Evolutionary conservation across 92 coral and sea anemone genomes (phyloP).

Genomic region (Heteractis magnifica): DNA sequence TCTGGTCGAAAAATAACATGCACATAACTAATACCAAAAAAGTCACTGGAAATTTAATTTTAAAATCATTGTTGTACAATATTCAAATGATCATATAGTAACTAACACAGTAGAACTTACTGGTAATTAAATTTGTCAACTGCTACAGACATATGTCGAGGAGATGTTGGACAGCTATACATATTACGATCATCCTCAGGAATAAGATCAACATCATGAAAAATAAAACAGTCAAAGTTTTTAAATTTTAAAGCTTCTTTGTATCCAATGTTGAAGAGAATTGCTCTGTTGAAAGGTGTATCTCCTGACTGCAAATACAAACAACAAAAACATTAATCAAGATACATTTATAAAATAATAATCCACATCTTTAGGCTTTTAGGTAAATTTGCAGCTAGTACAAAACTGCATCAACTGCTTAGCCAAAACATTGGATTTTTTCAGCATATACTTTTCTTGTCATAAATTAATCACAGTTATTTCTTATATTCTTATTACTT

Average conservation of each 20-base stretch:
- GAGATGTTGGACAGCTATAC: conserved; percentile 87
- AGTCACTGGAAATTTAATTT: not conserved
- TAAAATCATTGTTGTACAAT: too few species aligned
- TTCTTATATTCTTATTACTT: too few species aligned
- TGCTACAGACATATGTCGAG: conserved; percentile 91
- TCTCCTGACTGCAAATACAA: conserved; percentile 63
- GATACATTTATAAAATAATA: too few species aligned
- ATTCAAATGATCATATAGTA: not conserved
- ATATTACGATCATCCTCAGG: conserved; percentile 92
- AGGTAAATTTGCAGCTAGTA: too few species aligned
- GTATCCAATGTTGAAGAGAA: conserved; percentile 92
- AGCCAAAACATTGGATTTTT: too few species aligned
- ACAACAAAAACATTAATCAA: not conserved
- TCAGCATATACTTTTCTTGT: too few species aligned
- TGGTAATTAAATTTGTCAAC: conserved; percentile 78
- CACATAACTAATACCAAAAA: too few species aligned
- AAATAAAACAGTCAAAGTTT: conserved; percentile 79
- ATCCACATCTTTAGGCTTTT: too few species aligned
- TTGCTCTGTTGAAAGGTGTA: conserved; percentile 88
- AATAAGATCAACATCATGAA: conserved; percentile 93
- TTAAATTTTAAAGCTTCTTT: conserved; percentile 83
- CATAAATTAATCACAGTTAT: too few species aligned
- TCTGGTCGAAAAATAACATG: too few species aligned
- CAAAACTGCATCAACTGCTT: too few species aligned
- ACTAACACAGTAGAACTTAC: conserved; percentile 37